A percentile compares a stretch with the other conserved stretches of the same genome.
phyloP scores from a whole-genome alignment of 1,140 invertebrate genomes.

The Notospermus geniculatus region DNA sequence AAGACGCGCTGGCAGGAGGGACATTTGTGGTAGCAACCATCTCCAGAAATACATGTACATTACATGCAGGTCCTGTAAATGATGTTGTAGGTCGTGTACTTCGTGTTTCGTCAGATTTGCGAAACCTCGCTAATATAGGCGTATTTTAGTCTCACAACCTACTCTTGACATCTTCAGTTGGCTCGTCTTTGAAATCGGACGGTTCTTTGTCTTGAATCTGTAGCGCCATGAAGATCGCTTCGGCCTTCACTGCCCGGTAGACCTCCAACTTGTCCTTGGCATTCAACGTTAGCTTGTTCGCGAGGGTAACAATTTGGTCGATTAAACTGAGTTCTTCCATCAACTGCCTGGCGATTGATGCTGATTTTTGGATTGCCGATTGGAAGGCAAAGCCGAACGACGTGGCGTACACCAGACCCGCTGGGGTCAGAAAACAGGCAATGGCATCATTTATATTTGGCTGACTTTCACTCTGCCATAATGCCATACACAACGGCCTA shows the following conservation, averaged over 20 bases:
- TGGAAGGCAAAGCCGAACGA: conserved; percentile 15
- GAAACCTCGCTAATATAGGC: no score
- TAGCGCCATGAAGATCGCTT: conserved; percentile 11
- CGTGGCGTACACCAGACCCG: conserved; percentile 15
- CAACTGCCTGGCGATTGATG: not conserved
- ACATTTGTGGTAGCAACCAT: no score
- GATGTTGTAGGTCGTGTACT: no score
- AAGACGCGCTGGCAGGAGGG: no score
- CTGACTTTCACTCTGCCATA: no score
- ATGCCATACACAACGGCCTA: no score
- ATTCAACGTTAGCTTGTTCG: not conserved
- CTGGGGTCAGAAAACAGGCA: conserved; percentile 12
- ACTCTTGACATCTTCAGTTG: conserved; percentile 7
- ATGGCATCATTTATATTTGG: no score
- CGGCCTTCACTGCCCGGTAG: conserved; percentile 9
- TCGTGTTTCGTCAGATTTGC: no score
- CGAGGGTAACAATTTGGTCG: conserved; percentile 13
- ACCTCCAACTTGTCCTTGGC: not conserved
- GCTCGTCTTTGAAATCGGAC: not conserved
- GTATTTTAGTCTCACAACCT: no score
- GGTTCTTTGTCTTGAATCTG: conserved; percentile 5
- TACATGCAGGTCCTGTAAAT: no score
- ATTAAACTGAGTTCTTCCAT: conserved; percentile 6
- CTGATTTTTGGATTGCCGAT: not conserved
- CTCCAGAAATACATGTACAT: no score